phyloP scores from a whole-genome alignment of 2,888 invertebrate genomes.

The Hyppa rectilinea region DNA sequence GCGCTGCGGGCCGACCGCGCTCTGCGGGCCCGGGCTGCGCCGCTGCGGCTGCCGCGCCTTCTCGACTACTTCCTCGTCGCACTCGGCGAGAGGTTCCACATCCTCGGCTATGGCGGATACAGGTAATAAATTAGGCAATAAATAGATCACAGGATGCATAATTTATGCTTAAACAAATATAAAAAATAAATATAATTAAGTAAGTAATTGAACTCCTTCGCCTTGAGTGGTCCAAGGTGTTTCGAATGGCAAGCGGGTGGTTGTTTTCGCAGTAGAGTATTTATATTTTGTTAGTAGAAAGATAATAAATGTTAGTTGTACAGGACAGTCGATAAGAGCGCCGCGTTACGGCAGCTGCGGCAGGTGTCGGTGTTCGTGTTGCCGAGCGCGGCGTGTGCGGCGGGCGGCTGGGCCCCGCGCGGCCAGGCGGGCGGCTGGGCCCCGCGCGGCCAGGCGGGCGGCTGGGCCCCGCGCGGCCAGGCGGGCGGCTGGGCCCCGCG shows the following conservation, averaged over 20 bases:
- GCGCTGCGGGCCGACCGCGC: conserved; percentile 74
- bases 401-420: no score
- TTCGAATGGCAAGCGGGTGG: no score
- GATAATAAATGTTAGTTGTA: not conserved
- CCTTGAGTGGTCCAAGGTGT: no score
- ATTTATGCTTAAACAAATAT: no score
- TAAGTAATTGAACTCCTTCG: no score
- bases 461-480: conserved; percentile 73
- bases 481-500: conserved; percentile 68
- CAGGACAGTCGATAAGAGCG: conserved; percentile 63
- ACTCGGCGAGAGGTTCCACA: conserved; percentile 76
- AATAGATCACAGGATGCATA: no score
- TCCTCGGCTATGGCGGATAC: conserved; percentile 80
- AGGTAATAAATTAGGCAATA: no score
- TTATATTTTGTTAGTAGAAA: no score
- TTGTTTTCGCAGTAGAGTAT: no score
- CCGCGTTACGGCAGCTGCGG: conserved; percentile 66
- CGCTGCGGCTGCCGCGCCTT: conserved; percentile 68
- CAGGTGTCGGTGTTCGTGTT: conserved; percentile 62
- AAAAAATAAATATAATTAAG: no score
- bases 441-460: no score
- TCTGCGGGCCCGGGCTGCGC: conserved; percentile 49
- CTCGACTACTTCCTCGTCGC: conserved; percentile 77
- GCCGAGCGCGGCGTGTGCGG: conserved; percentile 62
- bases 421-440: no score